phyloP scores from a whole-genome alignment of 2,888 invertebrate species.

The Anticlea derivata region DNA sequence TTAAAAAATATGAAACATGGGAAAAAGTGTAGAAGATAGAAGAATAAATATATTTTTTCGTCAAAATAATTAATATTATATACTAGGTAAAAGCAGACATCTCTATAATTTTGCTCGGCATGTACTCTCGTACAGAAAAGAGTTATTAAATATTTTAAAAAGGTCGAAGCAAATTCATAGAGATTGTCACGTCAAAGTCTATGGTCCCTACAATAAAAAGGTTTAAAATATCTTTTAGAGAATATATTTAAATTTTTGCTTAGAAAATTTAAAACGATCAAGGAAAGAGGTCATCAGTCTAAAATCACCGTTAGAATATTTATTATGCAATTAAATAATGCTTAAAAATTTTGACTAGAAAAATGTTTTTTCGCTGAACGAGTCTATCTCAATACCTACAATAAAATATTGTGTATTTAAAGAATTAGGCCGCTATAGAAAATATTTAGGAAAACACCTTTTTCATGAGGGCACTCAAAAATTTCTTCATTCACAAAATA shows the following conservation, averaged over 20 bases:
- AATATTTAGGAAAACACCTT: background rate
- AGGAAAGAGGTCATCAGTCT: conserved; percentile 53
- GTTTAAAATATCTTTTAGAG: conserved; percentile 52
- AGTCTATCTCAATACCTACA: conserved; percentile 9
- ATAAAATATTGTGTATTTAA: conserved; percentile 5
- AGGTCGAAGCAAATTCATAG: conserved; percentile 55
- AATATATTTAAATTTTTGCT: conserved; percentile 51
- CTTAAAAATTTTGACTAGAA: conserved; percentile 48
- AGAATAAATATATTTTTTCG: conserved; percentile 44
- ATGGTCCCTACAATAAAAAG: conserved; percentile 76
- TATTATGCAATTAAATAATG: conserved; percentile 40
- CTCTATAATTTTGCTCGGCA: conserved; percentile 52
- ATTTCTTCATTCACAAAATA: conserved; percentile 8
- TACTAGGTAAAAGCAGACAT: conserved; percentile 59
- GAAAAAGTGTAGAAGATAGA: conserved; percentile 42
- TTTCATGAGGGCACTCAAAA: conserved; percentile 8
- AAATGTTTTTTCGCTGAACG: conserved; percentile 24
- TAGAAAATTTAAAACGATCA: conserved; percentile 50
- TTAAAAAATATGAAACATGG: conserved; percentile 38
- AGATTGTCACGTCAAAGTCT: conserved; percentile 58
- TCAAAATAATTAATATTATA: conserved; percentile 47
- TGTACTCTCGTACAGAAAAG: conserved; percentile 25
- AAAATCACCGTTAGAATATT: conserved; percentile 40
- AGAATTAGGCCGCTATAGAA: conserved; percentile 22
- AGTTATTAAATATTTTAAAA: conserved; percentile 20